Percentiles rank a stretch among this genome's conserved stretches.
Evolutionary conservation across 2,113 vertebrate species (phyloP).

Genomic region (Microcebus lehilahytsara): DNA sequence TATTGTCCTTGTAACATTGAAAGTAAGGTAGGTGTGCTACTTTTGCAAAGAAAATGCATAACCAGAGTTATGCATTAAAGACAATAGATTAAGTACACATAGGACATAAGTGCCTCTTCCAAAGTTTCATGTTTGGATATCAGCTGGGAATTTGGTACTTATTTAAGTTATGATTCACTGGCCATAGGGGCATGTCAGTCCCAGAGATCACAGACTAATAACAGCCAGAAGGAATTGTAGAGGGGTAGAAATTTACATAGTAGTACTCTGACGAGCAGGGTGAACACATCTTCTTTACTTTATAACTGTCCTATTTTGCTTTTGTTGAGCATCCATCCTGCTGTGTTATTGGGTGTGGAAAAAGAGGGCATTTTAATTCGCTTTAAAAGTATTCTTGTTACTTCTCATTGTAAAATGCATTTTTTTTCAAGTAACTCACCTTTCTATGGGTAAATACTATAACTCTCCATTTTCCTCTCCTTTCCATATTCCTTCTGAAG

Average conservation of each 20-base stretch:
- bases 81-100: background rate
- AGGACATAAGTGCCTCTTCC: background rate
- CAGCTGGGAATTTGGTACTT: background rate
- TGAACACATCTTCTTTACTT: background rate
- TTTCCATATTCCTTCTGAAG: background rate
- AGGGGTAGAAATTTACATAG: background rate
- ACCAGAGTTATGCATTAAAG: conserved; percentile 12
- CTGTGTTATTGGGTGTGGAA: background rate
- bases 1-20: background rate
- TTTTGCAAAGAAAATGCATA: conserved; percentile 49
- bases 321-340: background rate
- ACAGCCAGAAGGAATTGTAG: background rate
- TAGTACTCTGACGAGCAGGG: background rate
- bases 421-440: conserved; percentile 5
- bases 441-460: background rate
- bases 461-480: background rate
- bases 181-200: background rate
- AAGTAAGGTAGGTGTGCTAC: background rate
- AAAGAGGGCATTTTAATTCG: background rate
- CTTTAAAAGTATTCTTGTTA: background rate
- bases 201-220: background rate
- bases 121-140: background rate
- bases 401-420: background rate
- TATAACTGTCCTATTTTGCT: background rate
- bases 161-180: background rate